Evolutionary conservation across 2,888 invertebrate genomes (phyloP), one percentile per base, ranked within the genome.

Genomic region (Ligdia adustata): DNA sequence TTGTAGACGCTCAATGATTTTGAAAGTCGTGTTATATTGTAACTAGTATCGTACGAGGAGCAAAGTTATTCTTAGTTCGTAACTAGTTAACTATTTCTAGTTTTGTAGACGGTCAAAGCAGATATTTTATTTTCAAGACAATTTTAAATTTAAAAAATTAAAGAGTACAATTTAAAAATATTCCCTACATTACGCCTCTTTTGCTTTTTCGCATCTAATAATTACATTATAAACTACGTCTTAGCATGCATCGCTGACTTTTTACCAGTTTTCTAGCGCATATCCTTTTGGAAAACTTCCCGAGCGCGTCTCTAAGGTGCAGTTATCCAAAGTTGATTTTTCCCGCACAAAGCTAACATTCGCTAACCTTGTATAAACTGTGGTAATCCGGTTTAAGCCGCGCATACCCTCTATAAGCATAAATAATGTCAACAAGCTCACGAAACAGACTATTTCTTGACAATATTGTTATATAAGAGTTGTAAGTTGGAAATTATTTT

Each of bases 311-410:
- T 33, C 42, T 12, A 15, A 42, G 48, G 42, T 28, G 42, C 42
- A 42, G 48, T 48, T 48, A 48, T 37, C 48, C 33, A 42, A 42
- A 38, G 48, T 48, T 42, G 42, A 48, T 48, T 48, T 48, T 48
- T 37, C 42, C 24, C 32, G 39, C 24, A 28, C 32, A 35, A 22
- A 40, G 40, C 39, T 26, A 47, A 47, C 46, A 47, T 40, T 6
- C 28, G 20, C 29, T 26, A 18, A 22, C 15, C 24, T 13, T 4
- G 46, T 22, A 35, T 31, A 47, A 40, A 40, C 46, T 47, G 13
- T 33, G 15, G 40, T 47, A 47, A 35, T 33, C 40, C 35, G 20
- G 40, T 34, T 34, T 29, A 29, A 40, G 29, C 29, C 24, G 22
- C 34, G 16, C 11, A 24, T 40, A 35, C 11, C 33, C 29, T 4